These are phyloP conservation scores for Vombatus ursinus DNA, from an alignment of 2,113 vertebrate species.

Conservation along the genomic window DNA sequence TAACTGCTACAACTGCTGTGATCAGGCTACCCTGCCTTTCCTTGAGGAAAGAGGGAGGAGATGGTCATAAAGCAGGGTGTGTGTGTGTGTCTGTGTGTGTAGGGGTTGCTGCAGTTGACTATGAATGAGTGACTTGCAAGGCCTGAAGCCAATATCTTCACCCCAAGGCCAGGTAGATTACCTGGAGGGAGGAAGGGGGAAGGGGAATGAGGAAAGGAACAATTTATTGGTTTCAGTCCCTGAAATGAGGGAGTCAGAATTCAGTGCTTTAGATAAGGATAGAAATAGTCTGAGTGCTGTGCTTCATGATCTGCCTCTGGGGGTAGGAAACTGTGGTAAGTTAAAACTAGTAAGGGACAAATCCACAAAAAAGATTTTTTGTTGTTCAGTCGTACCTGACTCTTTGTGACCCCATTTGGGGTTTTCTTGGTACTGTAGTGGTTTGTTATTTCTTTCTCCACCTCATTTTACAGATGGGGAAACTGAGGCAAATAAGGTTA, in stretches of 20 bases:
- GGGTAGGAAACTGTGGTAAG: not conserved
- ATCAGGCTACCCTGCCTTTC: not conserved
- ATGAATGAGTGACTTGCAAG: not conserved
- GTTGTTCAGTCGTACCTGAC: not conserved
- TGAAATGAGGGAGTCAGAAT: not conserved
- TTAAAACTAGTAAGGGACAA: not conserved
- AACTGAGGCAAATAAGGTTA: not conserved
- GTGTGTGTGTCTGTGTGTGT: too few species aligned
- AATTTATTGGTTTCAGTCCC: not conserved
- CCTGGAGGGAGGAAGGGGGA: not conserved
- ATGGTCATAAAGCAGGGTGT: not conserved
- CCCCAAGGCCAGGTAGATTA: not conserved
- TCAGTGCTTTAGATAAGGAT: not conserved
- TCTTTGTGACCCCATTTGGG: not conserved
- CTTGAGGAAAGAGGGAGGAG: not conserved
- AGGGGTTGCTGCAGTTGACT: not conserved
- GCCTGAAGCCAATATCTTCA: not conserved
- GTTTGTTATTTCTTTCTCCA: not conserved
- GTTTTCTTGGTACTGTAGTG: not conserved
- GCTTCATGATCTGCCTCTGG: not conserved
- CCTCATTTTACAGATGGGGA: not conserved
- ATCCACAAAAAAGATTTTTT: not conserved
- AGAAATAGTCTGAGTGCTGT: not conserved
- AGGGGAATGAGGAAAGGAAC: not conserved
- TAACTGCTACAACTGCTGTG: not conserved